phyloP scores from a whole-genome alignment of 2,797 vertebrate genomes.

The Cossypha heuglini region DNA sequence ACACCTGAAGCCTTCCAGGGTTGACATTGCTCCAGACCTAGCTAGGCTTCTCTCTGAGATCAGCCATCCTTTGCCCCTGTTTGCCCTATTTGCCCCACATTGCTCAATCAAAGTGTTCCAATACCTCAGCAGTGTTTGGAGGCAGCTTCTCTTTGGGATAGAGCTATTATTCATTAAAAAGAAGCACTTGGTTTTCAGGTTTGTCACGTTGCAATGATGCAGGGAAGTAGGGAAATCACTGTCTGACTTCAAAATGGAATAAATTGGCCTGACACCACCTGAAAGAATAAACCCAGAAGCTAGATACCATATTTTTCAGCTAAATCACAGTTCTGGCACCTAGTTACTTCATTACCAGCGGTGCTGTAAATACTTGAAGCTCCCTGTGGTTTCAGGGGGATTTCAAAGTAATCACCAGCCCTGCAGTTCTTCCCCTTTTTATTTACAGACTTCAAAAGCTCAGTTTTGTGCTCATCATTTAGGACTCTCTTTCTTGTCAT shows the following conservation, averaged over 20 bases:
- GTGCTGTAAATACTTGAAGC: slow-evolving; percentile 36
- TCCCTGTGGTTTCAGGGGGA: slow-evolving; percentile 31
- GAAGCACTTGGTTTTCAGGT: background rate
- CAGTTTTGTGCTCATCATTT: background rate
- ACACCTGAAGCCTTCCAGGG: background rate
- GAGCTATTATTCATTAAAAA: background rate
- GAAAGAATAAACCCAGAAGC: background rate
- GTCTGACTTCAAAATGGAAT: background rate
- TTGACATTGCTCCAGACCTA: background rate
- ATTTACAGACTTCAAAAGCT: slow-evolving; percentile 57
- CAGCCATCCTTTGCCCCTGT: background rate
- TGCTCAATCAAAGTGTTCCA: background rate
- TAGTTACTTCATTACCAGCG: slow-evolving; percentile 45
- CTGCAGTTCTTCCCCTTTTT: slow-evolving; percentile 20
- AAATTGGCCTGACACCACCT: background rate
- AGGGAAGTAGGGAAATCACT: background rate
- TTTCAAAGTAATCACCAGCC: slow-evolving; percentile 50
- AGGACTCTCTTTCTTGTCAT: background rate
- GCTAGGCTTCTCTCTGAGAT: background rate
- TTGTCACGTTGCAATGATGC: background rate
- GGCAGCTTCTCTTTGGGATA: background rate
- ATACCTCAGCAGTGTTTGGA: background rate
- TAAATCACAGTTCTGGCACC: slow-evolving; percentile 28
- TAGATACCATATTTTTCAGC: slow-evolving; percentile 7
- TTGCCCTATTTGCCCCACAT: background rate